Conservation (phyloP, 2,888 invertebrate genomes). For the Clanis bilineata region DNA sequence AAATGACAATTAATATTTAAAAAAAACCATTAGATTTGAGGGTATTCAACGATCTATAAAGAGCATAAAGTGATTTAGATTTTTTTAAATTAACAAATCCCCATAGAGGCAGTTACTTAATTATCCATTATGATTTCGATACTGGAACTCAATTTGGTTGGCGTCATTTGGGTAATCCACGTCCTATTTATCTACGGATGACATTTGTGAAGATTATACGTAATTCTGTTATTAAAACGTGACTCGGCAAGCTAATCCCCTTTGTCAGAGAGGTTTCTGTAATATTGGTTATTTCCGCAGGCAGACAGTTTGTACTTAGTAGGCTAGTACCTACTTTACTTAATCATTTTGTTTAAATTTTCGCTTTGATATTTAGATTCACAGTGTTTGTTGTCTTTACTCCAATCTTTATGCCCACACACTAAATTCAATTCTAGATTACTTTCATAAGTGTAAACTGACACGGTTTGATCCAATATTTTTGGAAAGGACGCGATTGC, state of each 20-base stretch:
- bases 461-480: background rate
- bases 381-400: background rate
- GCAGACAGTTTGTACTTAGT: background rate
- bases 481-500: conserved; percentile 9
- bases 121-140: background rate
- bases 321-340: background rate
- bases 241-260: conserved; percentile 39
- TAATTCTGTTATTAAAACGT: conserved; percentile 51
- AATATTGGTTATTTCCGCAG: conserved; percentile 27
- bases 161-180: conserved; percentile 21
- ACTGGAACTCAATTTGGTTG: background rate
- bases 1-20: background rate
- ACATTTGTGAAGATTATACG: conserved; percentile 39
- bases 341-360: background rate
- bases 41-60: background rate
- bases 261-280: conserved; percentile 43
- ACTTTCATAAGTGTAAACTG: conserved; percentile 4
- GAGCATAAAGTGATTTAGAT: background rate
- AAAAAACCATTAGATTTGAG: background rate
- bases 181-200: conserved; percentile 30
- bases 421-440: background rate
- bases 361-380: background rate
- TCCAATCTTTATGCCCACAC: background rate
- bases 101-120: background rate
- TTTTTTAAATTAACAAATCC: background rate